Evolutionary conservation across 2,113 vertebrate species (phyloP), one percentile per base, ranked within the genome.

Genomic region (Potamarius usumacintae): DNA sequence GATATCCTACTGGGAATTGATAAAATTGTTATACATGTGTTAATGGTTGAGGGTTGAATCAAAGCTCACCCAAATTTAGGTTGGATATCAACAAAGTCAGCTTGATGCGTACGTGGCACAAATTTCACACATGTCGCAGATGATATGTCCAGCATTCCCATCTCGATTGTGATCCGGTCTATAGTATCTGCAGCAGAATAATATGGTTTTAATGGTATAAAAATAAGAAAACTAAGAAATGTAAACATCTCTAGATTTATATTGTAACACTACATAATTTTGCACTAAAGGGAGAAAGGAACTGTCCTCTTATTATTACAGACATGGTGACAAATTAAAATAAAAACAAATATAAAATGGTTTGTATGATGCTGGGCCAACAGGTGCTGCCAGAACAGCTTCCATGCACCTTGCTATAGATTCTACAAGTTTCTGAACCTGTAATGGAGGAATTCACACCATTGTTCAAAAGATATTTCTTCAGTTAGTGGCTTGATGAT

Each of bases 121-220:
- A 96, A 96, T 89, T 94, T 94, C 79, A 96, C 79, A 89, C 95
- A 96, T 0, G 95, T 94, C 60, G 88, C 89, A 17, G 92, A 71
- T 25, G 94, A 88, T 90, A 96, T 95, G 87, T 96, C 95, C 83
- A 94, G 91, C 95, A 96, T 96, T 65, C 95, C 95, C 15, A 87
- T 93, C 91, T 96, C 95, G 88, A 96, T 93, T 18, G 94, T 95
- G 87, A 96, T 96, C 89, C 95, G 93, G 90, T 96, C 95, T 94
- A 96, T 95, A 89, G 94, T 93, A 58, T 95, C 95, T 96, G 78
- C 27, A 42, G 65, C 7, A 50, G 20, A 25, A 48, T 53, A 34
- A 69, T 55, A 55, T 11, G 4, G 25, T 50, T 48, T 50, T 34
- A 55, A 30, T 18, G 2, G 20, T 7, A 69, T 69, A 30, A 69